A percentile compares a stretch with the other conserved stretches of the same genome.
Evolutionary conservation across 1,140 invertebrate genomes (phyloP).

Genomic region (Cyclargus thomasi): DNA sequence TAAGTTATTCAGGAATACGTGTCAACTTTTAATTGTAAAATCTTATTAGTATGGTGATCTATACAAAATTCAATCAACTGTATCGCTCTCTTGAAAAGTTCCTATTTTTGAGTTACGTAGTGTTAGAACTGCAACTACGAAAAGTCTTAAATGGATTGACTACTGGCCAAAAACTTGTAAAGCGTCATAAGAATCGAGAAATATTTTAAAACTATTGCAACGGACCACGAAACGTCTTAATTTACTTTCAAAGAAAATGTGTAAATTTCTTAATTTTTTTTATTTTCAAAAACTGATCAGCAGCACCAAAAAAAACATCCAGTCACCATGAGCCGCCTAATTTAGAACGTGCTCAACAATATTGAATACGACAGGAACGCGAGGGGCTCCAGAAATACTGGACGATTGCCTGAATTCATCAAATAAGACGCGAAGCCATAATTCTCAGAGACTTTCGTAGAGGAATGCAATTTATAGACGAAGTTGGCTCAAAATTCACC

Average conservation of each 20-base stretch:
- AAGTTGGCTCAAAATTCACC: conserved; percentile 56
- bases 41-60: no score
- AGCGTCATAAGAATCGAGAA: no score
- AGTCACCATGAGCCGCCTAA: conserved; percentile 9
- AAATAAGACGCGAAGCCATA: conserved; percentile 53
- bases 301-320: background rate
- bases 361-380: conserved; percentile 24
- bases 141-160: no score
- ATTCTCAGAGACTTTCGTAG: conserved; percentile 42
- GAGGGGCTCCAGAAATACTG: conserved; percentile 32
- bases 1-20: no score
- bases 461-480: conserved; percentile 65
- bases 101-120: no score
- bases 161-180: no score
- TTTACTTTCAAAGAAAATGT: background rate
- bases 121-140: no score
- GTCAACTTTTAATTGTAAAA: no score
- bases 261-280: background rate
- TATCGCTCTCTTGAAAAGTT: no score
- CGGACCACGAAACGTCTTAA: background rate
- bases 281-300: conserved; percentile 9
- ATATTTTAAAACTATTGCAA: background rate
- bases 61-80: no score
- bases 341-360: background rate
- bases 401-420: conserved; percentile 47